A percentile compares a stretch with the other conserved stretches of the same genome.
Evolutionary conservation across 2,888 invertebrate species (phyloP).

Genomic region (Omphaloscelis lunosa): DNA sequence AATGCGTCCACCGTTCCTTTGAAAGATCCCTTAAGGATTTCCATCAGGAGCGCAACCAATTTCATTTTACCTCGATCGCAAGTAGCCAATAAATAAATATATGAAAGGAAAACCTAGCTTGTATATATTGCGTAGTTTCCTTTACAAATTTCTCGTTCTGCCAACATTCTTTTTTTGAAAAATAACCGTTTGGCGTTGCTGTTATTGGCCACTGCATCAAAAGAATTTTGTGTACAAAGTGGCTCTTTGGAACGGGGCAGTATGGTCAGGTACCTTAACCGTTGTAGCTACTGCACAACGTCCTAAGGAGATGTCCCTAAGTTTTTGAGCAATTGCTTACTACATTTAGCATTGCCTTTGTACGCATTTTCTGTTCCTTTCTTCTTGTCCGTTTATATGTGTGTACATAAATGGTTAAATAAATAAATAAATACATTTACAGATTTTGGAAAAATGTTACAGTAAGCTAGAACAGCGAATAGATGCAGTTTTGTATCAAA

Average conservation of each 20-base stretch:
- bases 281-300: not conserved
- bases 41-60: constrained; percentile 4
- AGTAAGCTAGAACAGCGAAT: not conserved
- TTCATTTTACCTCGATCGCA: constrained; percentile 2
- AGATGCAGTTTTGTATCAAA: not conserved
- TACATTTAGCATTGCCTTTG: too few relatives aligned
- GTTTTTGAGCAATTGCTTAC: not conserved
- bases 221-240: not conserved
- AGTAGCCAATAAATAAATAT: not conserved
- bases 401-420: too few relatives aligned
- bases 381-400: too few relatives aligned
- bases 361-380: too few relatives aligned
- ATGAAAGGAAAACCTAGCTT: not conserved
- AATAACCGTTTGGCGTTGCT: not conserved
- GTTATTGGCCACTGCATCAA: not conserved
- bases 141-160: not conserved
- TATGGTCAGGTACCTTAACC: not conserved
- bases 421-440: too few relatives aligned
- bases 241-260: not conserved
- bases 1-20: too few relatives aligned
- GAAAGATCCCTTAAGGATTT: too few relatives aligned
- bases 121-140: constrained; percentile 6
- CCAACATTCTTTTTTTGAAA: constrained; percentile 5
- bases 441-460: not conserved
- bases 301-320: not conserved